Evolutionary conservation across 2,888 invertebrate genomes (phyloP).

Genomic region (Xanthia icteritia): DNA sequence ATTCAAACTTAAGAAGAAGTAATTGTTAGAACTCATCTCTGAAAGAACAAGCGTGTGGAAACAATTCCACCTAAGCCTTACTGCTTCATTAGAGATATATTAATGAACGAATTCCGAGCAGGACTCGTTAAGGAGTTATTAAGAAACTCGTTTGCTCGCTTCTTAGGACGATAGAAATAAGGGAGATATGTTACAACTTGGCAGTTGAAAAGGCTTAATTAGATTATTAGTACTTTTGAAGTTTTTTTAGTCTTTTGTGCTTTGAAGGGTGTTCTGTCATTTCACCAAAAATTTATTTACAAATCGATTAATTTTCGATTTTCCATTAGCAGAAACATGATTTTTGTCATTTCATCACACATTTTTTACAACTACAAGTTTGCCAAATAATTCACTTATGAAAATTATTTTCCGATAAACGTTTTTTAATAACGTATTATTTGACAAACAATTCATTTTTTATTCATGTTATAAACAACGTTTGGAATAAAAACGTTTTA

Average conservation of each 20-base stretch:
- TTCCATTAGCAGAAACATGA: too few species aligned
- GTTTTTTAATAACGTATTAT: too few species aligned
- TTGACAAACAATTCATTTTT: too few species aligned
- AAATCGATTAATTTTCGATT: too few species aligned
- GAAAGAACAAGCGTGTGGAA: constrained; percentile 22
- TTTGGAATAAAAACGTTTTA: too few species aligned
- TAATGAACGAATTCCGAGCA: constrained; percentile 49
- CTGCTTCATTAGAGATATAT: constrained; percentile 57
- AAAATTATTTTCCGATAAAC: too few species aligned
- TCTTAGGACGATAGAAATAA: constrained; percentile 10
- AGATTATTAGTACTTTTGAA: too few species aligned
- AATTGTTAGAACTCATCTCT: constrained; percentile 17
- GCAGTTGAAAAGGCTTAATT: background rate
- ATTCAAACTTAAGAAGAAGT: constrained; percentile 16
- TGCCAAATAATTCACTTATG: too few species aligned
- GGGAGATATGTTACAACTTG: background rate
- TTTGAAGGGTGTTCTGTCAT: background rate
- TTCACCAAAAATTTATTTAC: too few species aligned
- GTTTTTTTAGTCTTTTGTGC: background rate
- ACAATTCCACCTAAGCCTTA: constrained; percentile 16
- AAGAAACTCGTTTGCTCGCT: constrained; percentile 43
- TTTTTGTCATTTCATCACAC: too few species aligned
- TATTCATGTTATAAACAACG: too few species aligned
- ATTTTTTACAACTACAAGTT: too few species aligned
- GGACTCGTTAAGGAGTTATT: constrained; percentile 48